Evolutionary conservation across 2,113 vertebrate species (phyloP), one percentile per base, ranked within the genome.

Genomic region (Microcebus lehilahytsara): DNA sequence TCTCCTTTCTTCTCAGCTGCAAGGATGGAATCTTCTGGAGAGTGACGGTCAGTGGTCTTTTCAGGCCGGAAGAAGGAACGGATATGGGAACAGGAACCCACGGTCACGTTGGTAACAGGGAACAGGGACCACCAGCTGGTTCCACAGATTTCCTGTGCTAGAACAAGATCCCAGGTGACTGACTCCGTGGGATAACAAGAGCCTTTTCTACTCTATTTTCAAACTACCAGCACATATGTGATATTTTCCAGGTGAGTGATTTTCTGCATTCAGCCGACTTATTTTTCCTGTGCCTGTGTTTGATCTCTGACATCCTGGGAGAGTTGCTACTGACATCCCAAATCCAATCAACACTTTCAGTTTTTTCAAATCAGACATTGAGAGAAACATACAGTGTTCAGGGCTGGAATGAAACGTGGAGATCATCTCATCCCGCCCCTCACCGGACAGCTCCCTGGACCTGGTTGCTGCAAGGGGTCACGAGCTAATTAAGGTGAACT

Each of bases 1-100:
- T 98, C 96, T 92, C 95, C 80, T 92, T 98, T 91, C 64, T 62
- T 97, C 60, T 98, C 97, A 4, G 53, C 92, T 96, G 98, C 97
- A 53, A 96, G 96, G 88, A 89, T 1, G 51, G 89, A 46, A 72
- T 97, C 60, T 93, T 95, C 90, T 91, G 95, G 86, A 85, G 46
- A 80, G 64, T 25, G 77, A 71, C 83, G 42, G 3, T 85, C 72
- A 84, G 64, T 78, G 17, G 32, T 95, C 17, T 86, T 90, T 95
- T 98, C 93, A 53, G 93, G 91, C 97, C 98, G 95, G 23, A 98
- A 98, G 25, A 66, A 94, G 25, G 42, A 66, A 25, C 13, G 34
- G 11, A 19, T 17, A 12, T 12, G 22, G 53, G 30, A 32, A 20
- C 17, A 4, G 69, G 51, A 69, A 2, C 17, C 9, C 53, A 60